phyloP scores from a whole-genome alignment of 64 coral and sea anemone genomes.

The Dendronephthya gigantea region DNA sequence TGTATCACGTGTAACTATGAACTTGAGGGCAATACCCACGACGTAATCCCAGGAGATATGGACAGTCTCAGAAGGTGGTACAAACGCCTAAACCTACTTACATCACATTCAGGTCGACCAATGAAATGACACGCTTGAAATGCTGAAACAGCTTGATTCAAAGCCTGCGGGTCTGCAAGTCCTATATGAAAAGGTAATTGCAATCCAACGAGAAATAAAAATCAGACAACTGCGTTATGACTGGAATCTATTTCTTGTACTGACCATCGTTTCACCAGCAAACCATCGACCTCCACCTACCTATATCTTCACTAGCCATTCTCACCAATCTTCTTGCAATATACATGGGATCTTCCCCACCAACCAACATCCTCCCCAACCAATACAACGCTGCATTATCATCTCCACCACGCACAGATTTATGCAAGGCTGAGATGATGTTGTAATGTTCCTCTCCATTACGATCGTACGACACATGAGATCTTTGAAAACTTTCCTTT shows the following conservation, averaged over 20 bases:
- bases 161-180: conserved; percentile 72
- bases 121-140: conserved; percentile 99
- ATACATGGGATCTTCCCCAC: conserved; percentile 79
- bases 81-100: no score
- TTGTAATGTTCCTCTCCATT: conserved; percentile 97
- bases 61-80: no score
- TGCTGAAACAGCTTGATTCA: conserved; percentile 76
- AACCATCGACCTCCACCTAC: conserved; percentile 28
- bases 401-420: conserved; percentile 84
- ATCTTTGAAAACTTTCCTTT: conserved; percentile 83
- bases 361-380: conserved; percentile 83
- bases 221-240: not conserved
- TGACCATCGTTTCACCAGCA: not conserved
- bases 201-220: not conserved
- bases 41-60: not conserved
- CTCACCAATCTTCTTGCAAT: conserved; percentile 73
- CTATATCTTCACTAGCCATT: conserved; percentile 98
- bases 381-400: conserved; percentile 91
- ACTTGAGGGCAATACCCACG: not conserved
- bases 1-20: not conserved
- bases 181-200: conserved; percentile 23
- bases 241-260: no score
- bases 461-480: conserved; percentile 77
- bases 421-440: conserved; percentile 89
- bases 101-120: conserved; percentile 88